phyloP scores from a whole-genome alignment of 1,140 invertebrate genomes.

The Cephus cinctus region DNA sequence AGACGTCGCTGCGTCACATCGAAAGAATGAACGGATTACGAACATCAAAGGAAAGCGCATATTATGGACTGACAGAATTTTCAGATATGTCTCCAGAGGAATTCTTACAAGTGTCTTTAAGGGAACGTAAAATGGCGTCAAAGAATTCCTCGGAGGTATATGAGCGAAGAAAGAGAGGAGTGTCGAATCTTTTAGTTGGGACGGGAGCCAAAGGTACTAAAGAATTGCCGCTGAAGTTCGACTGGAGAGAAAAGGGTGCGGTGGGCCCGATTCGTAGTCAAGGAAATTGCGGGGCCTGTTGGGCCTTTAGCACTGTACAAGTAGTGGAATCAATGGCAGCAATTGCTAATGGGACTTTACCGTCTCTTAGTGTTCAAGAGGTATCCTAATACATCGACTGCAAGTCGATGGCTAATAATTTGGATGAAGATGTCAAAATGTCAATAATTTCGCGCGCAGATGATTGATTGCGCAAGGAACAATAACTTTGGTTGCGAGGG shows the following conservation, averaged over 20 bases:
- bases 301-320: constrained; percentile 81
- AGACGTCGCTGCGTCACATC: constrained; percentile 65
- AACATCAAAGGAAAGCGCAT: constrained; percentile 58
- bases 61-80: constrained; percentile 72
- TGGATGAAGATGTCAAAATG: too few relatives aligned
- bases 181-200: not conserved
- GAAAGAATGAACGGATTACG: constrained; percentile 62
- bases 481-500: constrained; percentile 77
- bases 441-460: constrained; percentile 53
- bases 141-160: too few relatives aligned
- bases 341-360: constrained; percentile 63
- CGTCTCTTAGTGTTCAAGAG: constrained; percentile 74
- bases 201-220: constrained; percentile 26
- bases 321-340: constrained; percentile 77
- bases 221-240: constrained; percentile 36
- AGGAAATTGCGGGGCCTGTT: constrained; percentile 80
- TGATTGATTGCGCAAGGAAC: constrained; percentile 77
- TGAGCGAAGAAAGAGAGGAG: constrained; percentile 9
- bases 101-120: constrained; percentile 62
- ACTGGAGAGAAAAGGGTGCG: constrained; percentile 69
- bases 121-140: too few relatives aligned
- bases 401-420: not conserved
- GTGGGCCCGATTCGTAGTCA: constrained; percentile 73
- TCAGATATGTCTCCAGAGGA: constrained; percentile 74
- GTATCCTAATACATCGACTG: constrained; percentile 32